A percentile compares a stretch with the other conserved stretches of the same genome.
phyloP scores from a whole-genome alignment of 2,888 invertebrate species.

The Caenorhabditis sp. region DNA sequence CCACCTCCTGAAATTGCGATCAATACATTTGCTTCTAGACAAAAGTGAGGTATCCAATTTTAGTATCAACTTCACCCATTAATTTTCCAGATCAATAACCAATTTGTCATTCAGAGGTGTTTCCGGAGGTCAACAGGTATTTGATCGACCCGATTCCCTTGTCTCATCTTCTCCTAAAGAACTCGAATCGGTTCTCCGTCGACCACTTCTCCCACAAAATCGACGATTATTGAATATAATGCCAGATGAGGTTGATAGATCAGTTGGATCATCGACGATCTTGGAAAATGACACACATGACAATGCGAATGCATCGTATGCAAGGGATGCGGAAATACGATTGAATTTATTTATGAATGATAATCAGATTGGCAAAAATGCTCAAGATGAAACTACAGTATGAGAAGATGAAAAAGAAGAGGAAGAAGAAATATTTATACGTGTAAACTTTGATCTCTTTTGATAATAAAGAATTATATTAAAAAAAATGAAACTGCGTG shows the following conservation, averaged over 20 bases:
- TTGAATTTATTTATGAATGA: constrained; percentile 56
- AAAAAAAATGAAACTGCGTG: no score
- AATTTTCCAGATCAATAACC: constrained; percentile 32
- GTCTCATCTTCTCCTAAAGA: constrained; percentile 24
- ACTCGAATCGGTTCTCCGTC: constrained; percentile 2
- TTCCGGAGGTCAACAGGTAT: constrained; percentile 29
- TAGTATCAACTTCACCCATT: no score
- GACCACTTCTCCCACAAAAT: constrained; percentile 15
- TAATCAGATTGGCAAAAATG: constrained; percentile 8
- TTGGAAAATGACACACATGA: constrained; percentile 51
- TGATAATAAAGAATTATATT: constrained; percentile 6
- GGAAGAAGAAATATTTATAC: not conserved
- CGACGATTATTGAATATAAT: constrained; percentile 40
- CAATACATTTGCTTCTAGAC: constrained; percentile 46
- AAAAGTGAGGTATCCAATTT: constrained; percentile 20
- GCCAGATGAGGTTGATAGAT: constrained; percentile 57
- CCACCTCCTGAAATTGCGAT: constrained; percentile 43
- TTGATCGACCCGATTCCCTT: constrained; percentile 49
- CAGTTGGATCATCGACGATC: constrained; percentile 56
- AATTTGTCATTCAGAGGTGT: constrained; percentile 47
- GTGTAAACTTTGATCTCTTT: constrained; percentile 7
- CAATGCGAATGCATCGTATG: constrained; percentile 30
- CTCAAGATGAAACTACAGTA: constrained; percentile 54
- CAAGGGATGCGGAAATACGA: constrained; percentile 52
- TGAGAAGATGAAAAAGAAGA: constrained; percentile 10